Base-by-base conservation (phyloP, 2,797 vertebrate species). In the Typhlichthys subterraneus region DNA sequence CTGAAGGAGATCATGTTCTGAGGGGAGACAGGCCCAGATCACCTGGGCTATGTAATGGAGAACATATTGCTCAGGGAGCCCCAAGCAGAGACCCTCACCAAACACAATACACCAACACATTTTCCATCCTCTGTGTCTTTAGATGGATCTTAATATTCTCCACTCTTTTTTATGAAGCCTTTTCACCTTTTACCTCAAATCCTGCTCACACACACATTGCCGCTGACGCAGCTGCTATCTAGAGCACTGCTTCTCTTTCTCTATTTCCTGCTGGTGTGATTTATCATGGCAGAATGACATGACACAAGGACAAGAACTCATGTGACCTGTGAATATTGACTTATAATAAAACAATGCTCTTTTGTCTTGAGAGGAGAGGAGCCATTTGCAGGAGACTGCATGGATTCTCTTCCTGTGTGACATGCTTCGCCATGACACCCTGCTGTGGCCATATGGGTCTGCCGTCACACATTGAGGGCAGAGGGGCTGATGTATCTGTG, bases 21-120 rank as follows among this genome's bases (percentile, higher is more conserved):
- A 89, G 88, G 88, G 84, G 89, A 83, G 86, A 92, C 84, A 88
- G 86, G 87, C 78, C 88, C 82, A 93, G 94, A 95, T 97, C 94
- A 96, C 96, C 94, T 95, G 95, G 90, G 91, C 93, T 92, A 72
- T 94, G 93, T 97, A 96, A 98, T 94, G 91, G 93, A 93, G 94
- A 96, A 95, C 96, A 96, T 89, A 95, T 93, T 95, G 92, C 90
- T 88, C 80, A 85, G 84, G 87, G 75, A 90, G 79, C 90, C 85
- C 77, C 86, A 87, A 92, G 91, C 88, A 90, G 88, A 90, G 90
- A 74, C 83, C 79, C 81, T 86, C 88, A 76, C 85, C 86, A 88
- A 91, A 91, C 88, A 91, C 88, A 85, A 75, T 84, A 85, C 83
- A 87, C 84, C 79, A 80, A 84, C 79, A 85, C 72, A 83, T 77